Evolutionary conservation across 1,140 invertebrate genomes (phyloP).

Genomic region (Lepidurus arcticus): DNA sequence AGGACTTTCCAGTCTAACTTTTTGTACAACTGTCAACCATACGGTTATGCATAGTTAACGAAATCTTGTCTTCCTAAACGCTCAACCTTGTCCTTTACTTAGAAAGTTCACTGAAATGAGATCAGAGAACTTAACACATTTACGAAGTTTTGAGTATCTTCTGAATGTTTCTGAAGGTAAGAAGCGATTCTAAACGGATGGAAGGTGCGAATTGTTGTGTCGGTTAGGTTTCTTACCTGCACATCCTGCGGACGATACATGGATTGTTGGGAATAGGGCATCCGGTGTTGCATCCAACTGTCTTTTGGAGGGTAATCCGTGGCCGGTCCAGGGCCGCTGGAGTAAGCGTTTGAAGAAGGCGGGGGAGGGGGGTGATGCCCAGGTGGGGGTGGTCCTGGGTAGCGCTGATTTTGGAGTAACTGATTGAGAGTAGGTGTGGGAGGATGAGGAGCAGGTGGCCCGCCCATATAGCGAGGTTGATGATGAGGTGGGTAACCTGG

Average conservation of each 20-base stretch:
- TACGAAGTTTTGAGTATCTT: not conserved
- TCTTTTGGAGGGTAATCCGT: not conserved
- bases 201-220: not conserved
- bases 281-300: not conserved
- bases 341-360: not conserved
- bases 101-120: too few relatives aligned
- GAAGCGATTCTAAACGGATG: too few relatives aligned
- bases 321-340: slow-evolving; percentile 6
- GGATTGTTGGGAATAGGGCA: slow-evolving; percentile 7
- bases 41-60: too few relatives aligned
- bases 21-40: too few relatives aligned
- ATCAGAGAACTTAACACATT: too few relatives aligned
- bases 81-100: too few relatives aligned
- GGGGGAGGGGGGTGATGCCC: not conserved
- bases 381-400: not conserved
- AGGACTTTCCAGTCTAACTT: too few relatives aligned
- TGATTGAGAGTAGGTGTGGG: not conserved
- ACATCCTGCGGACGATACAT: not conserved
- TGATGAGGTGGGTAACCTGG: slow-evolving; percentile 28
- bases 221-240: not conserved
- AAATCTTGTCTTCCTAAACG: too few relatives aligned
- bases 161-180: not conserved
- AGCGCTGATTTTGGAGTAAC: slow-evolving; percentile 8
- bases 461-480: slow-evolving; percentile 19
- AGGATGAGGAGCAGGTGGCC: slow-evolving; percentile 5